Evolutionary conservation across 2,888 invertebrate genomes (phyloP), one percentile per base, ranked within the genome.

Genomic region (Troides helena): DNA sequence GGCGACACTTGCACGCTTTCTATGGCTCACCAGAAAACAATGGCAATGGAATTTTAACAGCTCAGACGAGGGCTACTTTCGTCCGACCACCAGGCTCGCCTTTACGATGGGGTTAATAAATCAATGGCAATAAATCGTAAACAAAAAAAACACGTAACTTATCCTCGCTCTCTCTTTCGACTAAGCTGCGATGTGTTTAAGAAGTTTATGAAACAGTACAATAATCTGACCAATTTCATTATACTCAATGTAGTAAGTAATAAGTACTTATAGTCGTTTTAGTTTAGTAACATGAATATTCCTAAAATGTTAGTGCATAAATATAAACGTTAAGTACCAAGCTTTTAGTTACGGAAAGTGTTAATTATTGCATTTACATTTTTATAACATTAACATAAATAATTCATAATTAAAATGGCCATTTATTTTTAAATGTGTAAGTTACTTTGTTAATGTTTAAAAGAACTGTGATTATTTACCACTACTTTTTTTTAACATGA

Each of bases 41-140:
- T 30, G 82, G 83, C 4, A 86, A 85, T 23, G 81, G 74, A 39
- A 75, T 80, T 1, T 83, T 92, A 25, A 90, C 90, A 0, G 91
- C 92, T 0, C 90, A 92, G 73, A 90, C 92, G 67, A 86, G 92
- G 68, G 83, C 82, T 63, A 73, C 88, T 76, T 81, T 89, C 71
- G 81, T 88, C 79, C 81, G 92, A 83, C 92, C 92, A 70, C 91
- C 92, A 5, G 92, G 92, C 72, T 91, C 92, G 21, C 92, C 92
- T 4, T 78, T 92, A 56, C 83, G 92, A 73, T 93, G 92, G 90
- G 91, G 93, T 69, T 89, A 80, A 89, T 25, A 17, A 66, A 36
- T 50, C 36, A 12, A 46, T 50, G 7, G 25, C 46, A 65, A 56
- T 60, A 66, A 78, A 67, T 68, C 62, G 71, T 71, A 62, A 30